Base-by-base conservation (phyloP, 2,888 invertebrate genomes). In the Archaeoteleia sp. region DNA sequence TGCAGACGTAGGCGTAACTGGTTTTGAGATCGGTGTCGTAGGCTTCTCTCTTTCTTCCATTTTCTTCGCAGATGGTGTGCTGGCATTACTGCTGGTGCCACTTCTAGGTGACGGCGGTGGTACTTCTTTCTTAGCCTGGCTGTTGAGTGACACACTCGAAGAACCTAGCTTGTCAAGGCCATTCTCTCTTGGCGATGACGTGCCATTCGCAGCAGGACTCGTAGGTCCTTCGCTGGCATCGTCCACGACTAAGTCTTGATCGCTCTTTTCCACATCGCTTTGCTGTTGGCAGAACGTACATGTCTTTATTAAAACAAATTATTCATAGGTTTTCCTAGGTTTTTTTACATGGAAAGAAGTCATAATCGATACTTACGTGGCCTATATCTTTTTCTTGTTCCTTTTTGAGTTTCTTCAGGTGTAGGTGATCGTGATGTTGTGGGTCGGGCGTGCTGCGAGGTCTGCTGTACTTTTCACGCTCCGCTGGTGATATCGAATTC, bases 231-330 rank as follows among this genome's bases (percentile, higher is more conserved):
- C 96, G 74, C 95, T 95, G 46, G 95, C 95, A 79, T 95, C 97
- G 86, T 97, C 97, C 15, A 97, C 97, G 67, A 97, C 97, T 76
- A 97, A 87, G 83, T 97, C 96, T 87, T 95, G 94, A 82, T 96
- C 95, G 81, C 92, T 93, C 84, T 94, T 94, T 82, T 93, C 94
- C 54, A 92, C 93, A 84, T 94, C 93, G 83, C 92, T 93, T 80
- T 92, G 92, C 91, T 91, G 86, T 70, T 81, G 61, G 61, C 45
- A 69, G 37, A 71, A 74, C 55, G 57, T 40, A 48, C 39, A 71
- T 25, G 13, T 20, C 45, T 73, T 70, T 65, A 72, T 70, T 62
- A 71, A 68, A 61, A 15, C 40, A 46, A 42, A 46, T 48, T 14
- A 9, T n/a, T 45, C 40, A 8, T n/a, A 0, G 13, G 8, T 20